These are phyloP conservation scores for Sogatella furcifera DNA, from an alignment of 1,140 invertebrate species.

Conservation along the genomic window DNA sequence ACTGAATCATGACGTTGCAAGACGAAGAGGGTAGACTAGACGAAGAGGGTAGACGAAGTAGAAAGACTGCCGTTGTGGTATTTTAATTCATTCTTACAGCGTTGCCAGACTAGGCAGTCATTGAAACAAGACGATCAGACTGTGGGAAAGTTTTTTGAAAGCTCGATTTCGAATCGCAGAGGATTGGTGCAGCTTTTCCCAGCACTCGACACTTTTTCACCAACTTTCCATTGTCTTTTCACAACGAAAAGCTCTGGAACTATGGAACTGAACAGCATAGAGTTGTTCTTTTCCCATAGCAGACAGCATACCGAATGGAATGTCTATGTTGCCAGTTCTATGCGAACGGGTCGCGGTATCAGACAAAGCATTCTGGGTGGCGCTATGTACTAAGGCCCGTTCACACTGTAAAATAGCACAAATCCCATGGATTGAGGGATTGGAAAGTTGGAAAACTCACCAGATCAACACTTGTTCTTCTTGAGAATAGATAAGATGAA, in stretches of 20 bases:
- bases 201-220: background rate
- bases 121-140: background rate
- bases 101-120: slow-evolving; percentile 9
- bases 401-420: background rate
- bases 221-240: background rate
- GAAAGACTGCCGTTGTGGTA: slow-evolving; percentile 5
- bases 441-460: no score
- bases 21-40: background rate
- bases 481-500: no score
- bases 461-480: no score
- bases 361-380: background rate
- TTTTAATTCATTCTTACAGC: slow-evolving; percentile 11
- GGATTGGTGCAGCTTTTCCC: background rate
- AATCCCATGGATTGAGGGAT: background rate
- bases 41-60: background rate
- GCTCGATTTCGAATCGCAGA: background rate
- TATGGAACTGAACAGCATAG: background rate
- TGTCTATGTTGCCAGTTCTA: background rate
- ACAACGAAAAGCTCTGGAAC: background rate
- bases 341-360: background rate
- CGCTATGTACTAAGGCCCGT: background rate
- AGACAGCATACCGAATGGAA: background rate
- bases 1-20: background rate
- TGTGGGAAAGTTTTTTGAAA: background rate
- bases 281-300: background rate